Conservation (phyloP, 2,797 vertebrate genomes). For the Acestrorhynchus altus region DNA sequence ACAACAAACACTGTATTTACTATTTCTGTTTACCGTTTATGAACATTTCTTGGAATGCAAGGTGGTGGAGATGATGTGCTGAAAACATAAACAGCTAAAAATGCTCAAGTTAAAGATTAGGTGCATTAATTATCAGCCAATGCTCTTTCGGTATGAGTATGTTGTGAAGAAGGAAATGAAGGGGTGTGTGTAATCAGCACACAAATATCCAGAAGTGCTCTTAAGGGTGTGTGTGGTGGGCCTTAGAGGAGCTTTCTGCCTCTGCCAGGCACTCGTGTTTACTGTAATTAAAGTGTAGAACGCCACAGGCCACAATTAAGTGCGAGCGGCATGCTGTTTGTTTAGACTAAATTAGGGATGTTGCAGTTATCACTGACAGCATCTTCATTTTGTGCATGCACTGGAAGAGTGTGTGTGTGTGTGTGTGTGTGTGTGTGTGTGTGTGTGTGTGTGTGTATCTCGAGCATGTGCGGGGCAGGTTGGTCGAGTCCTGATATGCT, state of each 20-base stretch:
- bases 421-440: constrained; percentile 42
- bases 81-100: too few relatives aligned
- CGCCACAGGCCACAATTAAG: constrained; percentile 24
- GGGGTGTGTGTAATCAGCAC: background rate
- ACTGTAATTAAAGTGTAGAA: constrained; percentile 35
- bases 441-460: constrained; percentile 56
- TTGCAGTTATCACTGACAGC: constrained; percentile 26
- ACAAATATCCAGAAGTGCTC: background rate
- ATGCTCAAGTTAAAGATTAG: too few relatives aligned
- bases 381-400: constrained; percentile 22
- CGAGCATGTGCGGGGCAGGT: constrained; percentile 69
- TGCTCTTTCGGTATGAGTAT: too few relatives aligned
- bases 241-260: background rate
- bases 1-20: too few relatives aligned
- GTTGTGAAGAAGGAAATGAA: background rate
- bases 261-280: constrained; percentile 3
- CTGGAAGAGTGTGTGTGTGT: constrained; percentile 13
- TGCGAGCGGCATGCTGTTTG: constrained; percentile 31
- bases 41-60: too few relatives aligned
- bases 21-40: too few relatives aligned
- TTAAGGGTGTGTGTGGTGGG: background rate
- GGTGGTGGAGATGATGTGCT: too few relatives aligned
- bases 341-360: constrained; percentile 48
- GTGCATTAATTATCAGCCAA: too few relatives aligned
- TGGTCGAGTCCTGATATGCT: constrained; percentile 81